Percentiles rank a stretch among this genome's conserved stretches.
Evolutionary conservation across 1,140 invertebrate species (phyloP).

Genomic region (Drosophila funebris): DNA sequence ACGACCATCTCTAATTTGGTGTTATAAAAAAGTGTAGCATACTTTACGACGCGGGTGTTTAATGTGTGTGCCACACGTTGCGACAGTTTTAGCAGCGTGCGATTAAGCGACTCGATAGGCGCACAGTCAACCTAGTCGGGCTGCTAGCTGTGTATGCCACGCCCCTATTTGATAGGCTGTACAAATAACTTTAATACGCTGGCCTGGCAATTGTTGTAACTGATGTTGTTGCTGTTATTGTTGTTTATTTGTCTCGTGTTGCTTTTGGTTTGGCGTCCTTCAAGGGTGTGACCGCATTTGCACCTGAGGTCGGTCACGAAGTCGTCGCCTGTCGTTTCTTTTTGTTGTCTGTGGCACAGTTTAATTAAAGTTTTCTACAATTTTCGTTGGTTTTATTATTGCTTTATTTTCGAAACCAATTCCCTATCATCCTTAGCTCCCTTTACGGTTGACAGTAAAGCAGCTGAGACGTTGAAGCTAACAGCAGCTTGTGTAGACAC

Average conservation of each 20-base stretch:
- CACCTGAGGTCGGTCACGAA: constrained; percentile 67
- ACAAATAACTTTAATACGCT: constrained; percentile 47
- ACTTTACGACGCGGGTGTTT: constrained; percentile 42
- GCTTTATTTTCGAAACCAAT: constrained; percentile 57
- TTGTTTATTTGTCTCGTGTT: constrained; percentile 41
- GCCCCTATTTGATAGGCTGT: constrained; percentile 14
- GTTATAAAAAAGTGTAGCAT: constrained; percentile 46
- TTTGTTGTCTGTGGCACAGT: constrained; percentile 50
- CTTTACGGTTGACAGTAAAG: neutral
- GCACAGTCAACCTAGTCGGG: neutral
- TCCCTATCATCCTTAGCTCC: neutral
- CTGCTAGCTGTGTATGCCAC: too few relatives aligned
- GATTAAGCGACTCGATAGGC: constrained; percentile 58
- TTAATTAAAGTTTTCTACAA: constrained; percentile 77
- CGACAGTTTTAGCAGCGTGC: constrained; percentile 51
- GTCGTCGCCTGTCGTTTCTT: constrained; percentile 10
- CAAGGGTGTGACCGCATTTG: constrained; percentile 67
- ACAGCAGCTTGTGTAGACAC: constrained; percentile 4
- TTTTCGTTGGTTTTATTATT: constrained; percentile 67
- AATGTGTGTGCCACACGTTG: constrained; percentile 54
- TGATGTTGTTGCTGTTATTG: constrained; percentile 18
- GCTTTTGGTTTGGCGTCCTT: constrained; percentile 31
- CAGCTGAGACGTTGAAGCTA: too few relatives aligned
- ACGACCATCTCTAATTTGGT: constrained; percentile 16
- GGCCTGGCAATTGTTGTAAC: neutral